These are phyloP conservation scores for Electrophaes corylata DNA, from an alignment of 2,888 invertebrate species.

Conservation along the genomic window DNA sequence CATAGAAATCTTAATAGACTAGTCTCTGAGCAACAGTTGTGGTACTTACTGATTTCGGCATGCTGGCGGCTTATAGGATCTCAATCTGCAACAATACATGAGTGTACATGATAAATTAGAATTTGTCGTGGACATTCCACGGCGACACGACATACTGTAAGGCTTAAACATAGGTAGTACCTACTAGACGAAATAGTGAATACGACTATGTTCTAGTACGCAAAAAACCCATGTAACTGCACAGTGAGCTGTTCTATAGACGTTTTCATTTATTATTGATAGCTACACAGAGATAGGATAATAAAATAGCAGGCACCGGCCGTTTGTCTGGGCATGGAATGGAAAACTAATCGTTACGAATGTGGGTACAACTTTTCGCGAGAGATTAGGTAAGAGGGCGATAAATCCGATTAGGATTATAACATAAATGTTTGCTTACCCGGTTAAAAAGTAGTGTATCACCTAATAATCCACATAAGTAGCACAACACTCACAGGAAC, in stretches of 20 bases:
- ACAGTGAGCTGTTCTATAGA: conserved; percentile 43
- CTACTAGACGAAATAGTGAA: conserved; percentile 57
- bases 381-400: background rate
- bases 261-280: conserved; percentile 54
- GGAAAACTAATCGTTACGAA: conserved; percentile 52
- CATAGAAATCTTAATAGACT: conserved; percentile 2
- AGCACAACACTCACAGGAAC: conserved; percentile 83
- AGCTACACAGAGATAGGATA: conserved; percentile 53
- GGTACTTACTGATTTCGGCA: conserved; percentile 87
- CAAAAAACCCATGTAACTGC: conserved; percentile 38
- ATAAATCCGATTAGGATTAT: background rate
- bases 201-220: conserved; percentile 40
- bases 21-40: background rate
- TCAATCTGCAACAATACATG: conserved; percentile 74
- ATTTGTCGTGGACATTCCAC: conserved; percentile 55
- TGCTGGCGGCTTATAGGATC: conserved; percentile 82
- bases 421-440: conserved; percentile 60
- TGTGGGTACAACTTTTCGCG: conserved; percentile 29
- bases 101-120: conserved; percentile 50
- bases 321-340: conserved; percentile 55
- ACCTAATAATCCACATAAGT: conserved; percentile 84
- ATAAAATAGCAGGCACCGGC: conserved; percentile 71
- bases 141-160: conserved; percentile 40
- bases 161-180: conserved; percentile 55
- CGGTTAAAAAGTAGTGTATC: conserved; percentile 78